phyloP scores from a whole-genome alignment of 2,888 invertebrate species.

The Tryphoninae sp. region DNA sequence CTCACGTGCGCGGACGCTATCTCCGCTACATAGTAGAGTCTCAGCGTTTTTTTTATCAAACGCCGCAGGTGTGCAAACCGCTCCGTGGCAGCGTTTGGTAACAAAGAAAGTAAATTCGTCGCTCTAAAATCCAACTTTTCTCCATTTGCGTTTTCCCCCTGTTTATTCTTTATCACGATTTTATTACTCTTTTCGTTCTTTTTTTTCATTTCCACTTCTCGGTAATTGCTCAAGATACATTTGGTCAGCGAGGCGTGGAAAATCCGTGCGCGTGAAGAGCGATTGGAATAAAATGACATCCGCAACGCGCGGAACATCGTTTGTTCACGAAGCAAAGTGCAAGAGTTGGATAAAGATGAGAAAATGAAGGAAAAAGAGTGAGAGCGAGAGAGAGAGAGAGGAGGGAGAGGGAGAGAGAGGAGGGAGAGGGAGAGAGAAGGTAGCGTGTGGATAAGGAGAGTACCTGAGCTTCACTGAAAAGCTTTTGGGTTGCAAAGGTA shows the following conservation, averaged over 20 bases:
- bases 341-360: background rate
- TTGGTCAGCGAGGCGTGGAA: background rate
- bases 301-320: background rate
- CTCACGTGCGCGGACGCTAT: background rate
- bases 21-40: background rate
- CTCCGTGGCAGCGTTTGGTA: background rate
- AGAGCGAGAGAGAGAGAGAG: background rate
- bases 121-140: slow-evolving; percentile 10
- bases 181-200: background rate
- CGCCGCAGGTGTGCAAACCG: slow-evolving; percentile 34
- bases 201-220: background rate
- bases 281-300: background rate
- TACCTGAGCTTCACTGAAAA: slow-evolving; percentile 36
- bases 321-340: background rate
- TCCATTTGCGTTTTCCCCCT: no score
- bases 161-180: background rate
- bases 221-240: background rate
- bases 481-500: slow-evolving; percentile 13
- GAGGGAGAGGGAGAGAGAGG: background rate
- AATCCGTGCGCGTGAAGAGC: background rate
- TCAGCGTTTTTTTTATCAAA: background rate
- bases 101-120: background rate
- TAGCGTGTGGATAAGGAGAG: slow-evolving; percentile 27
- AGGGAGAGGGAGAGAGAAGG: background rate
- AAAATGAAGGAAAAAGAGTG: background rate